phyloP scores from a whole-genome alignment of 2,888 invertebrate species.

The Polymixis flavicincta region DNA sequence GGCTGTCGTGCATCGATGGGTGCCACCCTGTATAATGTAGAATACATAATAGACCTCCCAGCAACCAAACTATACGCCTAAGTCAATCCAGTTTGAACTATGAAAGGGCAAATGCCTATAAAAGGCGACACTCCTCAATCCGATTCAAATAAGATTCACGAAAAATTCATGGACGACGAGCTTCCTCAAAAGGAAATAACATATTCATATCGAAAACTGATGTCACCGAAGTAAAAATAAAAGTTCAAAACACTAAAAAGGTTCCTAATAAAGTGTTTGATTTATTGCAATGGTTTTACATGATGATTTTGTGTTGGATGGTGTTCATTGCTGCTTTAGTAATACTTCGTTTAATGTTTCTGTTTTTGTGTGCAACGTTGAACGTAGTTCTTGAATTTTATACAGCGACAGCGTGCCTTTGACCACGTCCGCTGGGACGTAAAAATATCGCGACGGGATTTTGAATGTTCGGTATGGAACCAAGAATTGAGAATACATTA shows the following conservation, averaged over 20 bases:
- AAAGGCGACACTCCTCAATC: slow-evolving; percentile 27
- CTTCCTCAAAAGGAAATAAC: slow-evolving; percentile 44
- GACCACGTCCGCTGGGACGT: too few species aligned
- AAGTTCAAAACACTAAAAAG: slow-evolving; percentile 30
- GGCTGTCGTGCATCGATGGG: too few species aligned
- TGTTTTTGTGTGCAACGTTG: not conserved
- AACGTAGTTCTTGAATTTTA: not conserved
- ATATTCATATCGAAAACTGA: slow-evolving; percentile 34
- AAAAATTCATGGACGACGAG: slow-evolving; percentile 40
- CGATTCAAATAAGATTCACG: slow-evolving; percentile 30
- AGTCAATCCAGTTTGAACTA: slow-evolving; percentile 16
- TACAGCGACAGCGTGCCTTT: not conserved
- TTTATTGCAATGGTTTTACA: slow-evolving; percentile 19
- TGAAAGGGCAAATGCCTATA: slow-evolving; percentile 28
- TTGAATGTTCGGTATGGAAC: too few species aligned
- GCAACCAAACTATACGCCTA: too few species aligned
- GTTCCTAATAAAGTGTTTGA: slow-evolving; percentile 29
- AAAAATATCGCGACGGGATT: too few species aligned
- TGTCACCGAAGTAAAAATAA: slow-evolving; percentile 48
- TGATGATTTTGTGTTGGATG: not conserved
- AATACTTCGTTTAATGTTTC: not conserved
- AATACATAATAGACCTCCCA: not conserved
- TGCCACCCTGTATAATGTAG: too few species aligned
- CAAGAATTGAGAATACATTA: too few species aligned
- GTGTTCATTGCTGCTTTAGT: not conserved